Base-by-base conservation (phyloP, 2,797 vertebrate species). In the Ataeniobius toweri region DNA sequence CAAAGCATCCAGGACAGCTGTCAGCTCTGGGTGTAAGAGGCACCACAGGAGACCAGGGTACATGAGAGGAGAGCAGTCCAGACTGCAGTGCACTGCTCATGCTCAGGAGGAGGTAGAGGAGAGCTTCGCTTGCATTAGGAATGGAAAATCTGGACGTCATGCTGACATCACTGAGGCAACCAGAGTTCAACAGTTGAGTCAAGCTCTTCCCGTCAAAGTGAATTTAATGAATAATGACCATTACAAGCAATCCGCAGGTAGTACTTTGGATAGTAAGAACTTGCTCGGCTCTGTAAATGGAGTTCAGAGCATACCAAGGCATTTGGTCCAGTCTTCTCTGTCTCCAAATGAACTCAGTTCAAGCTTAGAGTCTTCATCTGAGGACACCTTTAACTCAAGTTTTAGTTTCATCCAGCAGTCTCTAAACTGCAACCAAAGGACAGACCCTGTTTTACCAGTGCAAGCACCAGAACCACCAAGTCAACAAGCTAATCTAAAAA, bases 371-470 rank as follows among this genome's bases (percentile, higher is more conserved):
- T 75, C 82, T 44, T 74, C 81, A 10, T 13, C 56, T 1, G 74
- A 79, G 68, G 85, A 89, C 13, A 77, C 81, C 73, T 98, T 98
- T 70, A 94, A 85, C 84, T 99, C 98, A 71, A 97, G 90, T 86
- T 98, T 98, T 76, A 98, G 96, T 86, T 99, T 99, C 89, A 98
- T 99, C 82, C 96, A 90, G 59, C 94, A 96, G 68, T 97, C 97
- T 0, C 88, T 98, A 16, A 88, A 86, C 76, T 91, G 41, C 31
- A 82, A 74, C 56, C 86, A 83, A 68, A 81, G 50, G 44, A 76
- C 84, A 2, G 79, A 84, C 73, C 16, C 39, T 59, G 22, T 83
- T 63, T 48, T 50, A 48, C 46, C 74, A 24, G 6, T 61, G 55
- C 46, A 1, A 24, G 65, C 77, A 12, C 65, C 75, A 67, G 53